Conservation (phyloP, 1,140 invertebrate species). For the Teleogryllus occipitalis region DNA sequence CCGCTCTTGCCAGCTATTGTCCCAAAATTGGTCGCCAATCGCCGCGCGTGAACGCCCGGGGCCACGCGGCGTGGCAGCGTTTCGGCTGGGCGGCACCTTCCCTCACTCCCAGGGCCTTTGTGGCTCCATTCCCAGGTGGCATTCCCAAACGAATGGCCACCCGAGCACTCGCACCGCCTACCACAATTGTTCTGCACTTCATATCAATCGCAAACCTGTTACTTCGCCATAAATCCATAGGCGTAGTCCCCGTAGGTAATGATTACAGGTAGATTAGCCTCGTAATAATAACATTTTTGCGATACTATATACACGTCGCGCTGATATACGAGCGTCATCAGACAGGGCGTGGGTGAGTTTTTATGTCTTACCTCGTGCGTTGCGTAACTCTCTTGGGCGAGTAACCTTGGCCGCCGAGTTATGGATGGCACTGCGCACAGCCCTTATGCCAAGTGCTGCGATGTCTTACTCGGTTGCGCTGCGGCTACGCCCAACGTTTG, state of each 20-base stretch:
- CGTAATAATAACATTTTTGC: constrained; percentile 1
- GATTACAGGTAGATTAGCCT: not conserved
- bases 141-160: not conserved
- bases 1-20: too few species aligned
- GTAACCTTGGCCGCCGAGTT: not conserved
- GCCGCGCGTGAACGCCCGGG: too few species aligned
- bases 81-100: too few species aligned
- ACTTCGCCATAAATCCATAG: not conserved
- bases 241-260: not conserved
- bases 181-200: not conserved
- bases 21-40: too few species aligned
- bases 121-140: not conserved
- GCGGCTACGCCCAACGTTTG: not conserved
- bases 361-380: not conserved
- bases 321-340: not conserved
- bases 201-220: constrained; percentile 1
- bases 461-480: not conserved
- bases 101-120: not conserved
- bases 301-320: not conserved
- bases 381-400: not conserved
- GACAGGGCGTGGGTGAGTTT: not conserved
- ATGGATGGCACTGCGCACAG: not conserved
- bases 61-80: too few species aligned
- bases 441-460: not conserved
- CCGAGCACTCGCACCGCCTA: not conserved